Evolutionary conservation across 2,888 invertebrate species (phyloP).

Genomic region (Ophion ellenae): DNA sequence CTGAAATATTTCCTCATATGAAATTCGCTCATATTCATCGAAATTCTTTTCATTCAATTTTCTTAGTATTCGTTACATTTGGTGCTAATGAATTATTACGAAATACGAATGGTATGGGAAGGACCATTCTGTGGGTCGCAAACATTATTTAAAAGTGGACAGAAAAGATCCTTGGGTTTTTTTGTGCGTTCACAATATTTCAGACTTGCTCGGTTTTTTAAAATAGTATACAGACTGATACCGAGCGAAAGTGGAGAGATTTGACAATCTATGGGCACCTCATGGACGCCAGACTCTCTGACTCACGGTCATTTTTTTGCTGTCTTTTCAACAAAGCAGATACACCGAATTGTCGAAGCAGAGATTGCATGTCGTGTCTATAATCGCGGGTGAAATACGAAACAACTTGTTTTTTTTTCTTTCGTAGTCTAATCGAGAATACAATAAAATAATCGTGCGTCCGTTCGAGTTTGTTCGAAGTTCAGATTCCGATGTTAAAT

Average conservation of each 20-base stretch:
- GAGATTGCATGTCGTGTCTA: conserved; percentile 39
- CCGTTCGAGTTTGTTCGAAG: conserved; percentile 45
- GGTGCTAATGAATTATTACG: neutral
- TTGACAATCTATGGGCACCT: neutral
- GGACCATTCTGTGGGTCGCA: neutral
- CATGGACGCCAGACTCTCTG: conserved; percentile 1
- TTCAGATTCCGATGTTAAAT: conserved; percentile 36
- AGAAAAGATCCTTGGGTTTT: neutral
- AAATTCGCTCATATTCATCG: neutral
- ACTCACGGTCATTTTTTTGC: conserved; percentile 26
- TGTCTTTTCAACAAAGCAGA: conserved; percentile 35
- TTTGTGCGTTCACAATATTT: neutral
- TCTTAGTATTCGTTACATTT: neutral
- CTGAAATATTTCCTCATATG: neutral
- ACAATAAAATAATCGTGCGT: conserved; percentile 32
- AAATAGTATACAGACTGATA: conserved; percentile 1
- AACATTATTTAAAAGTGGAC: neutral
- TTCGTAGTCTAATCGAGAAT: conserved; percentile 39
- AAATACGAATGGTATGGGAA: neutral
- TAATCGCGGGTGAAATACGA: conserved; percentile 18
- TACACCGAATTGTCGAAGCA: conserved; percentile 10
- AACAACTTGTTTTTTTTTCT: conserved; percentile 28
- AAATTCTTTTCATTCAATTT: neutral
- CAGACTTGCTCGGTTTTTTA: neutral
- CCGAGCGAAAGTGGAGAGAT: neutral